phyloP scores from a whole-genome alignment of 1,140 invertebrate species.

The Copidosoma floridanum region DNA sequence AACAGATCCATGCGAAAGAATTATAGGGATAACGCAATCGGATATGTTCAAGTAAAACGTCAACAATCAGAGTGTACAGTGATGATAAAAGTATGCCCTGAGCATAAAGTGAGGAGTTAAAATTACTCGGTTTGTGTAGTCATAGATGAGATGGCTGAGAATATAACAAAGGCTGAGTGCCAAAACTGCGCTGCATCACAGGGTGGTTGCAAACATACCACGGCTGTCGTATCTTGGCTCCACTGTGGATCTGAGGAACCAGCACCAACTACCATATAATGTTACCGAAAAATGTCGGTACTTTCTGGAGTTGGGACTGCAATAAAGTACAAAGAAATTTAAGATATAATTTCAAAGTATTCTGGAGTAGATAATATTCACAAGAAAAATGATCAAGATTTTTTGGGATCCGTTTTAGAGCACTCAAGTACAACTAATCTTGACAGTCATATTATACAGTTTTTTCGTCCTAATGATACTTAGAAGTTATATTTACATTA shows the following conservation, averaged over 20 bases:
- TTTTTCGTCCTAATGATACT: background rate
- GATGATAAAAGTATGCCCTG: slow-evolving; percentile 39
- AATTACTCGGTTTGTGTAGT: slow-evolving; percentile 30
- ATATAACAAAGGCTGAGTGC: slow-evolving; percentile 27
- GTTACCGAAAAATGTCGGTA: slow-evolving; percentile 43
- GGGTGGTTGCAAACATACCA: slow-evolving; percentile 45
- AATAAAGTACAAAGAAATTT: background rate
- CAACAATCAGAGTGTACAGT: slow-evolving; percentile 30
- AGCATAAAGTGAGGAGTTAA: slow-evolving; percentile 43
- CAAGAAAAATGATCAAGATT: background rate
- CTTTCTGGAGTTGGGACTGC: slow-evolving; percentile 18
- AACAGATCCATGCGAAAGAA: slow-evolving; percentile 31
- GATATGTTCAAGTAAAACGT: slow-evolving; percentile 40
- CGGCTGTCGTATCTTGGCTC: slow-evolving; percentile 47
- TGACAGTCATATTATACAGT: slow-evolving; percentile 17
- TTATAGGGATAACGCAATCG: slow-evolving; percentile 42
- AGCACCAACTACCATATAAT: slow-evolving; percentile 36
- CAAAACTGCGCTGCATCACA: slow-evolving; percentile 34
- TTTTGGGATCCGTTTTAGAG: background rate
- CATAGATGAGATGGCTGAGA: slow-evolving; percentile 31
- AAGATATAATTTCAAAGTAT: background rate
- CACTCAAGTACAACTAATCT: background rate
- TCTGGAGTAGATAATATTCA: background rate
- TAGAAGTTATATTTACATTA: background rate
- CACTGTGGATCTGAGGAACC: slow-evolving; percentile 44